phyloP scores from a whole-genome alignment of 2,797 vertebrate genomes.

The Brachymystax lenok region DNA sequence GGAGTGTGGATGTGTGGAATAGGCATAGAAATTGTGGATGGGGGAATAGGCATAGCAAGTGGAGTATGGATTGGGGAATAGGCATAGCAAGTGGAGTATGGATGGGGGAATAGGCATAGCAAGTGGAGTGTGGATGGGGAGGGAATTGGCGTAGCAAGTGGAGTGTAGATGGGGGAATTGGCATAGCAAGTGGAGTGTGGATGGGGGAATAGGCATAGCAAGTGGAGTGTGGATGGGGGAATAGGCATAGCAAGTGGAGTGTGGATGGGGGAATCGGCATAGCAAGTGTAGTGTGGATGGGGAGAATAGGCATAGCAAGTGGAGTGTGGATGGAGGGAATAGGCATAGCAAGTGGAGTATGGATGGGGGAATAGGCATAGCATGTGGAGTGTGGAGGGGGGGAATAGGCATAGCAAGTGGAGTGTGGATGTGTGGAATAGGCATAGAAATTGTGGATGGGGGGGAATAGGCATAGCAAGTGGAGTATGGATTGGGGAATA shows the following conservation, averaged over 20 bases:
- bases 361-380: too few species aligned
- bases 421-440: constrained; percentile 67
- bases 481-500: constrained; percentile 65
- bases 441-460: too few species aligned
- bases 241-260: constrained; percentile 71
- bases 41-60: constrained; percentile 68
- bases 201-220: constrained; percentile 69
- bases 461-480: constrained; percentile 70
- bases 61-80: constrained; percentile 66
- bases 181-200: constrained; percentile 70
- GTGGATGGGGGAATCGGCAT: too few species aligned
- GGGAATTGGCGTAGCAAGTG: constrained; percentile 67
- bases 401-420: constrained; percentile 67
- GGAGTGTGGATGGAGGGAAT: constrained; percentile 63
- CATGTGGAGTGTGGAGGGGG: too few species aligned
- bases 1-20: constrained; percentile 66
- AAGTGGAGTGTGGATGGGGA: constrained; percentile 65
- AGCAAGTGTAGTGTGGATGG: too few species aligned
- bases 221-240: constrained; percentile 61
- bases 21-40: too few species aligned
- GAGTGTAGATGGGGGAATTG: constrained; percentile 64
- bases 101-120: constrained; percentile 66
- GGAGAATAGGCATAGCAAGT: constrained; percentile 67
- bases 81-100: constrained; percentile 68
- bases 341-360: constrained; percentile 71